Conservation (phyloP, 2,888 invertebrate genomes). For the Fragum whitleyi region DNA sequence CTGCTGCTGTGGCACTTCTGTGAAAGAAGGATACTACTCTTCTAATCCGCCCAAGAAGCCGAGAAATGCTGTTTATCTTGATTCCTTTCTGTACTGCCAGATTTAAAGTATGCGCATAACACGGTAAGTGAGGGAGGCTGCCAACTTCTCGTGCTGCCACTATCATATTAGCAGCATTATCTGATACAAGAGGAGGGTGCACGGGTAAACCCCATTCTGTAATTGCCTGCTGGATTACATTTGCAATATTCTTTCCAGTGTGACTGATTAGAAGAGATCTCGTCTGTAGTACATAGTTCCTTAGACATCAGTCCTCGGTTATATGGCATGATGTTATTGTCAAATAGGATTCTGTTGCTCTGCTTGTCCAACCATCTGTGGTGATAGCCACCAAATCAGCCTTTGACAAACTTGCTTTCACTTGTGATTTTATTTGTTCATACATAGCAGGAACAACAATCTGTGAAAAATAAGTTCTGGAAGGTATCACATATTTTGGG, state of each 20-base stretch:
- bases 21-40: conserved; percentile 44
- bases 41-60: conserved; percentile 42
- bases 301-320: conserved; percentile 42
- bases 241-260: conserved; percentile 42
- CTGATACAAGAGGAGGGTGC: conserved; percentile 41
- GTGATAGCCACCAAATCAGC: conserved; percentile 44
- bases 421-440: conserved; percentile 6
- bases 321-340: conserved; percentile 58
- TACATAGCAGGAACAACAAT: conserved; percentile 14
- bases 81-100: conserved; percentile 41
- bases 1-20: conserved; percentile 35
- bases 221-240: conserved; percentile 25
- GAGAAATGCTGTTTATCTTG: conserved; percentile 24
- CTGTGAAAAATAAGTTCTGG: conserved; percentile 26
- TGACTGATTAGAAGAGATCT: conserved; percentile 39
- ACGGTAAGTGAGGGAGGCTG: conserved; percentile 33
- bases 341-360: conserved; percentile 51
- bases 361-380: conserved; percentile 60
- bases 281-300: conserved; percentile 49
- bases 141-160: conserved; percentile 27
- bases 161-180: conserved; percentile 55
- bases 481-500: conserved; percentile 25
- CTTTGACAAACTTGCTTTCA: conserved; percentile 17
- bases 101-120: conserved; percentile 55
- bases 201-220: conserved; percentile 27